Conservation (phyloP, 2,888 invertebrate species). For the Callyntrura guangdongensis region DNA sequence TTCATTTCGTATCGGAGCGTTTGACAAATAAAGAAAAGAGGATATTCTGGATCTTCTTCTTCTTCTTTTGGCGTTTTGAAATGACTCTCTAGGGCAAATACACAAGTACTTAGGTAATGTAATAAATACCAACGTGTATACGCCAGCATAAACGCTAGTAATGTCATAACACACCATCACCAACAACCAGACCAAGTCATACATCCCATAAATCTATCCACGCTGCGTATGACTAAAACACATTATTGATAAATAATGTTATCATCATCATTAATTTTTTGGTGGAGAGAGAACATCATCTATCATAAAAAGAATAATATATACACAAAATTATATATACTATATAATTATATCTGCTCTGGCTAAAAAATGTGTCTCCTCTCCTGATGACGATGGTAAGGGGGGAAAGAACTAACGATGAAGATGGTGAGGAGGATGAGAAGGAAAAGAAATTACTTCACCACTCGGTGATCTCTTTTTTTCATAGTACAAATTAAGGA, state of each 20-base stretch:
- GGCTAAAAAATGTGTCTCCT: neutral
- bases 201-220: conserved; percentile 29
- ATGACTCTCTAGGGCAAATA: conserved; percentile 27
- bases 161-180: neutral
- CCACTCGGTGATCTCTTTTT: conserved; percentile 18
- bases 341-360: conserved; percentile 13
- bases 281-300: conserved; percentile 25
- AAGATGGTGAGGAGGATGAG: too few species aligned
- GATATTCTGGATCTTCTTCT: conserved; percentile 13
- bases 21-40: conserved; percentile 49
- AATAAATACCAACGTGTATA: neutral
- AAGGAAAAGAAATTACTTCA: neutral
- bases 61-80: conserved; percentile 23
- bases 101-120: neutral
- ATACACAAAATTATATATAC: too few species aligned
- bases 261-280: conserved; percentile 46
- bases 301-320: conserved; percentile 15
- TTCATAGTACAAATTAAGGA: conserved; percentile 20
- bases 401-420: neutral
- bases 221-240: conserved; percentile 23
- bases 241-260: conserved; percentile 39
- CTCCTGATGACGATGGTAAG: neutral
- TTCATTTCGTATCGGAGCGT: neutral
- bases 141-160: neutral
- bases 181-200: neutral